Percentiles rank a stretch among this genome's conserved stretches.
phyloP scores from a whole-genome alignment of 37 sponge, comb jelly and placozoan genomes.

The Axinella damicornis region DNA sequence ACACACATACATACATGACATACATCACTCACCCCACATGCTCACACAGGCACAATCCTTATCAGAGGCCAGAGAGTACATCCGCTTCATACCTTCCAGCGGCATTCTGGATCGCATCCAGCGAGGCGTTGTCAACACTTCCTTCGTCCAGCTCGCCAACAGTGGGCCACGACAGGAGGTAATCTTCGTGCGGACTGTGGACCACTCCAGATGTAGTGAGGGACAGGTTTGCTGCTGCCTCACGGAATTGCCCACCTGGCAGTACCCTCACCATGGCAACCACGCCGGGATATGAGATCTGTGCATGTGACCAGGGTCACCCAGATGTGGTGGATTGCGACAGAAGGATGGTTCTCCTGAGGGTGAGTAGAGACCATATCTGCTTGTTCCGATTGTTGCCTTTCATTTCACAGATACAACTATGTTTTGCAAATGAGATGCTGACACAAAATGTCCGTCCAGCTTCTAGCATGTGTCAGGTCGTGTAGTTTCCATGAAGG shows the following conservation, averaged over 20 bases:
- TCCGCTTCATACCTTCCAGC: constrained; percentile 1
- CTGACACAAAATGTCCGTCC: too few species aligned
- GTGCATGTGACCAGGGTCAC: neutral
- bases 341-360: neutral
- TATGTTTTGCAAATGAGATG: too few species aligned
- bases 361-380: constrained; percentile 19
- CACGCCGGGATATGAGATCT: neutral
- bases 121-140: neutral
- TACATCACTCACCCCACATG: too few species aligned
- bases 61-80: neutral
- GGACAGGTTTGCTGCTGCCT: neutral
- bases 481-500: too few species aligned
- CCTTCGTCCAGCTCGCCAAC: neutral
- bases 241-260: constrained; percentile 26
- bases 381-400: too few species aligned
- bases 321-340: constrained; percentile 13
- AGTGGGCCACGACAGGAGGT: too few species aligned
- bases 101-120: neutral
- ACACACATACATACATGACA: too few species aligned
- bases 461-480: too few species aligned
- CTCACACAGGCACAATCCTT: too few species aligned
- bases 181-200: neutral
- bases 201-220: neutral
- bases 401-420: too few species aligned
- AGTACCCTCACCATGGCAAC: neutral